Percentiles rank a stretch among this genome's conserved stretches.
Evolutionary conservation across 2,888 invertebrate species (phyloP).

Genomic region (Muschampia plurimacula): DNA sequence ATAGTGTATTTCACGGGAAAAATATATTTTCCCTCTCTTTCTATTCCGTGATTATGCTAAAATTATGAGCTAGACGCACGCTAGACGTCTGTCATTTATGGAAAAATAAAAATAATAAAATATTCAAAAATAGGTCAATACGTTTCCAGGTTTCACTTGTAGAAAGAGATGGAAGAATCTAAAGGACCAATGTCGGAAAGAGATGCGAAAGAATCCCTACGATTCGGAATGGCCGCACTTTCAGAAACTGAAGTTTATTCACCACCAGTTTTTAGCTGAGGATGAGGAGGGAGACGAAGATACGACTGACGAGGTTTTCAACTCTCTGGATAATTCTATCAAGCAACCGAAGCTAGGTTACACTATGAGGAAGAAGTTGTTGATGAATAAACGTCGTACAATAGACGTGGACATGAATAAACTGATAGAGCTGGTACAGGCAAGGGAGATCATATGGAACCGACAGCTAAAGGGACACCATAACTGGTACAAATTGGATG

Average conservation of each 20-base stretch:
- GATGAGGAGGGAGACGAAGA: conserved; percentile 76
- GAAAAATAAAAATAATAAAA: background rate
- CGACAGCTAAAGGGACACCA: conserved; percentile 78
- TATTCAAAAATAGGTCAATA: background rate
- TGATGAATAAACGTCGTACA: conserved; percentile 75
- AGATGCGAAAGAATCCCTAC: conserved; percentile 74
- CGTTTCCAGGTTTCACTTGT: conserved; percentile 74
- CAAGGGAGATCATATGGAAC: conserved; percentile 77
- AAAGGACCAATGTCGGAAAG: conserved; percentile 81
- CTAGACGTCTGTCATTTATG: background rate
- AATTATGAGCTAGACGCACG: background rate
- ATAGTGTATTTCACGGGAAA: too few relatives aligned
- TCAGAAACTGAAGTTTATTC: conserved; percentile 73
- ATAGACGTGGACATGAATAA: conserved; percentile 78
- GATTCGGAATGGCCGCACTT: conserved; percentile 81
- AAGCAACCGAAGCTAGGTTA: conserved; percentile 77
- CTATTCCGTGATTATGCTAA: too few relatives aligned
- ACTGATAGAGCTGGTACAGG: conserved; percentile 71
- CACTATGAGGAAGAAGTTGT: conserved; percentile 75
- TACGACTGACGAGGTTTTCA: conserved; percentile 71
- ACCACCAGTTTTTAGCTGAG: conserved; percentile 74
- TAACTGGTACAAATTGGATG: conserved; percentile 80
- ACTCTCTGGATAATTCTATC: conserved; percentile 71
- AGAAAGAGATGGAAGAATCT: conserved; percentile 82
- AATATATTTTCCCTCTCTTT: too few relatives aligned